Evolutionary conservation across 53 echinoderm and acorn worm species (phyloP), one percentile per base, ranked within the genome.

Genomic region (Patiria pectinifera): DNA sequence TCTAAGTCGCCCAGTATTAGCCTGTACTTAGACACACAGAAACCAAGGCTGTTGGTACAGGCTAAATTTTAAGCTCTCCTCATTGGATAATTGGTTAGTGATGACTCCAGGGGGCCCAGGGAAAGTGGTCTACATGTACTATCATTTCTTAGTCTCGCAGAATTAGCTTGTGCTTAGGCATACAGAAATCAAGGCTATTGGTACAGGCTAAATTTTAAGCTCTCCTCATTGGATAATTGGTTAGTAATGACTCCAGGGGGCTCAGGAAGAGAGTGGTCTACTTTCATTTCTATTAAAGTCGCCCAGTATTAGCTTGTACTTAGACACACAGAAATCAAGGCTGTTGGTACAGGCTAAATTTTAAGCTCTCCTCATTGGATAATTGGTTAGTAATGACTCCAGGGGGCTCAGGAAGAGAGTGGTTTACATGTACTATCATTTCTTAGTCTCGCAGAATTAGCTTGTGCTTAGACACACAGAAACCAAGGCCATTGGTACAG

Each of bases 261-360:
- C 15, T 66, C 24, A 44, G 43, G 14, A 75, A 93, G 21, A 93
- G 85, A 62, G 81, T 45, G 19, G 66, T 66, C 15, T 66, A 66
- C 66, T 66, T 66, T 66, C 3, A 66, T 66, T 66, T 66, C 66
- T 66, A 18, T n/a, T n/a, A n/a, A n/a, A 66, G 66, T 3, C 66
- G 14, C 6, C 53, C 66, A 18, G 6, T 13, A 18, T 66, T 18
- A 66, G 66, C 66, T 18, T 16, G 66, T 66, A 14, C 66, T 66
- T 18, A 11, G 15, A 18, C 66, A 66, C 66, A 6, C 15, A 66
- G 66, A 18, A 18, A 66, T 2, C 66, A 66, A 18, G 12, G 19
- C 0, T 2, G 66, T 66, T 4, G 6, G 66, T 2, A 66, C 66
- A 66, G 66, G 66, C 66, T 66, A 66, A 66, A 66, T 66, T 66